These are phyloP conservation scores for Chiroxiphia lanceolata DNA, from an alignment of 2,797 vertebrate species.

Conservation along the genomic window DNA sequence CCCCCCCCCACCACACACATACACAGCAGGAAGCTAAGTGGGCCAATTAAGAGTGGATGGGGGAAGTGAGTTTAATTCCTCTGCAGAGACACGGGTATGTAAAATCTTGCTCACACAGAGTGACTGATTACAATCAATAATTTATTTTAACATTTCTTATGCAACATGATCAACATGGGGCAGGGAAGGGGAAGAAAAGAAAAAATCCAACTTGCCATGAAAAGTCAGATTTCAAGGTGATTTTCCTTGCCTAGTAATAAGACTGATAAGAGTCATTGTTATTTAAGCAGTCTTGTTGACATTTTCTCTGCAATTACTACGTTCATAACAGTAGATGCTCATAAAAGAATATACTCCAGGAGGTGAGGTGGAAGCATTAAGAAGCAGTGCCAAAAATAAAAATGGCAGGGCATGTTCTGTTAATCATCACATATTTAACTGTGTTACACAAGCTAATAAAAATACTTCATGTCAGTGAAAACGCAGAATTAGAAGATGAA, in stretches of 20 bases:
- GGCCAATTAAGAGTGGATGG: background rate
- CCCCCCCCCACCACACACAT: too few species aligned
- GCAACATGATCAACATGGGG: background rate
- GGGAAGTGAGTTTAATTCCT: background rate
- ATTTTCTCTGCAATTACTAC: constrained; percentile 26
- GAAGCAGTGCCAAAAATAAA: background rate
- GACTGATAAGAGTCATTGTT: background rate
- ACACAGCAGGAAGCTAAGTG: background rate
- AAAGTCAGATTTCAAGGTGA: constrained; percentile 21
- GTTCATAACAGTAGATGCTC: background rate
- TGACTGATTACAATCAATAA: background rate
- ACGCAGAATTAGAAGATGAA: background rate
- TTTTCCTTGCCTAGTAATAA: constrained; percentile 1
- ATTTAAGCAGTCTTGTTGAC: background rate
- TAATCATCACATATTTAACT: background rate
- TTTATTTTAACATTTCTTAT: background rate
- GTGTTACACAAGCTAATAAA: background rate
- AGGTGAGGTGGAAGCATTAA: background rate
- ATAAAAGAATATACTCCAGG: background rate
- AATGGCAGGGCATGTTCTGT: background rate
- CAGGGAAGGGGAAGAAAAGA: background rate
- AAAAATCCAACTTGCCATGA: background rate
- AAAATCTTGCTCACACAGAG: background rate
- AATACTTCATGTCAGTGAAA: background rate
- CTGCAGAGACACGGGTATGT: background rate